Evolutionary conservation across 2,113 vertebrate species (phyloP), one percentile per base, ranked within the genome.

Genomic region (Acanthochromis polyacanthus): DNA sequence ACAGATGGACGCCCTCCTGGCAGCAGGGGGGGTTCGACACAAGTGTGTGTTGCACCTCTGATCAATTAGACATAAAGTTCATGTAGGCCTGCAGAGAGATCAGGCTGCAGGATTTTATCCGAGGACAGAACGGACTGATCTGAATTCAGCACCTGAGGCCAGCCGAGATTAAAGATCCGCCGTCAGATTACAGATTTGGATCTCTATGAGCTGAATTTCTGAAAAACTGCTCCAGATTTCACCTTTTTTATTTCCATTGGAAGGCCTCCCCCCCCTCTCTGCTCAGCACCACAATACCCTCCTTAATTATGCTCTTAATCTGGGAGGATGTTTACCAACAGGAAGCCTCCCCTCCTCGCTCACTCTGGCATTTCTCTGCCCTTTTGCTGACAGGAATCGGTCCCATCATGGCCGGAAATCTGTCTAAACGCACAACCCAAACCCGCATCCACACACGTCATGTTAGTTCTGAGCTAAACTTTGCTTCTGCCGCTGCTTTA

Each of bases 311-410:
- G 68, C 69, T 62, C 68, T 89, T 94, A 91, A 91, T 85, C 88
- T 85, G 78, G 63, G 78, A 82, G 83, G 88, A 81, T 92, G 88
- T 91, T 94, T 92, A 91, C 89, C 87, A 85, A 91, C 92, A 93
- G 91, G 90, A 93, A 91, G 73, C 75, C 78, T 81, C 69, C 81
- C 67, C 84, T 85, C 85, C 72, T 69, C 62, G 79, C 87, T 87
- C 92, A 83, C 86, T 57, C 55, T 93, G 91, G 89, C 91, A 91
- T 93, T 91, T 92, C 57, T 74, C 71, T 93, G 91, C 77, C 92
- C 91, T 92, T 92, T 92, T 93, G 72, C 74, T 62, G 69, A 56
- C 71, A 76, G 82, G 61, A 81, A 75, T 63, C 60, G 59, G 19
- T 5, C 53, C 25, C 58, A 3, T 17, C 32, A 46, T 11, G 9